Conservation (phyloP, 2,888 invertebrate genomes). For the Drosophila trichaetosa region DNA sequence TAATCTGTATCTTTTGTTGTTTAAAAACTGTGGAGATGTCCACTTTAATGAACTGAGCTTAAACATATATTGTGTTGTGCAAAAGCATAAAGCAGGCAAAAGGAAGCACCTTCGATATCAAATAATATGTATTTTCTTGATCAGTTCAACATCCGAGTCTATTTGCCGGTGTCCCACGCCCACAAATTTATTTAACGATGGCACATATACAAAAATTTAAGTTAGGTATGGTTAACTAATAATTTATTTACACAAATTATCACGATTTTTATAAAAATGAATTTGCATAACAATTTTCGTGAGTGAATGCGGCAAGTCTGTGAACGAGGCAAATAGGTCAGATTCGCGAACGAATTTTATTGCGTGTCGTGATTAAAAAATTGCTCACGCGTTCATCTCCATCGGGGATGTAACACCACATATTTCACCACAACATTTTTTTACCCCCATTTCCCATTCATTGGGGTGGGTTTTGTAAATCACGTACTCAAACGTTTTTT, state of each 20-base stretch:
- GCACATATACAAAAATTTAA: neutral
- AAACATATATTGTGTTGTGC: too few relatives aligned
- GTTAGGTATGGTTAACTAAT: neutral
- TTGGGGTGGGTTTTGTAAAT: conserved; percentile 6
- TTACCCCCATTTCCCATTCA: neutral
- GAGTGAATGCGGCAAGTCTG: neutral
- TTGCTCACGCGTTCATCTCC: neutral
- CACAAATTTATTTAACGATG: neutral
- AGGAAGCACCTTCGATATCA: too few relatives aligned
- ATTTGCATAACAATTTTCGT: neutral
- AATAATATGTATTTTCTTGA: too few relatives aligned
- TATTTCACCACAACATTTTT: neutral
- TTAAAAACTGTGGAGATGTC: neutral
- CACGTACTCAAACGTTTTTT: neutral
- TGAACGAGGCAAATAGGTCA: neutral
- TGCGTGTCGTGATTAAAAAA: neutral
- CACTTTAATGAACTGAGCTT: neutral
- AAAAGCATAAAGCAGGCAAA: too few relatives aligned
- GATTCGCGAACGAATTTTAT: neutral
- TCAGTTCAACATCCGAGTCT: too few relatives aligned
- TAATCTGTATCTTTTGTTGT: neutral
- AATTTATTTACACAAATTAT: neutral
- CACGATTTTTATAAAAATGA: neutral
- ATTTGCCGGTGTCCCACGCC: too few relatives aligned
- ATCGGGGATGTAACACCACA: neutral